Base-by-base conservation (phyloP, 1,140 invertebrate species). In the Bombus pascuorum region DNA sequence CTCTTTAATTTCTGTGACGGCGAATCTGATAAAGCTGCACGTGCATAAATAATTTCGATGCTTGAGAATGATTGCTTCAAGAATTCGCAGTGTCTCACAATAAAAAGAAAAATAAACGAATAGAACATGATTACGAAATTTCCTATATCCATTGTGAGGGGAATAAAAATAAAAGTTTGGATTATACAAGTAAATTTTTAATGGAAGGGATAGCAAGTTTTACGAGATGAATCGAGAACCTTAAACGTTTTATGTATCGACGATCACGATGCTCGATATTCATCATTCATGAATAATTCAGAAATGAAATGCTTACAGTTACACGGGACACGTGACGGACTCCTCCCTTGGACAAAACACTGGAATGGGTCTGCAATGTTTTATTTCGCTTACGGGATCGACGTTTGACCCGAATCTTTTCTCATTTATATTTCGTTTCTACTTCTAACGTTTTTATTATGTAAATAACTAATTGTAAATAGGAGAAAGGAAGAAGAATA, bases 231-330 rank as follows among this genome's bases (percentile, higher is more conserved):
- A 15, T 15, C 13, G 3, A 44, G 12, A n/a, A 28, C 25, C 8
- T 15, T 76, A 37, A 68, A 68, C n/a, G 78, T 13, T 71, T 81
- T 57, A 39, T 75, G 42, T 82, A 75, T 65, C 32, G 53, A 8
- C 37, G 34, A 39, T 39, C 47, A 53, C 10, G 74, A 71, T 42
- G 42, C n/a, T 78, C 47, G 59, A 77, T 83, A 83, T 78, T 83
- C 59, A 59, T 83, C 74, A 34, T 53, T 70, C 75, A 83, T 83
- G 82, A 83, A 83, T 83, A 39, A 82, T 82, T 82, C 81, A 82
- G 57, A 65, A 47, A 65, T 62, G 57, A 66, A 82, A 74, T 82
- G 70, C 71, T 47, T 75, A 81, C 78, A 74, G 81, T 82, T 82
- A 82, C 71, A 47, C 39, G 81, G 25, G 0, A 75, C 81, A 65